phyloP scores from a whole-genome alignment of 2,888 invertebrate genomes.

The Macropis europaea region DNA sequence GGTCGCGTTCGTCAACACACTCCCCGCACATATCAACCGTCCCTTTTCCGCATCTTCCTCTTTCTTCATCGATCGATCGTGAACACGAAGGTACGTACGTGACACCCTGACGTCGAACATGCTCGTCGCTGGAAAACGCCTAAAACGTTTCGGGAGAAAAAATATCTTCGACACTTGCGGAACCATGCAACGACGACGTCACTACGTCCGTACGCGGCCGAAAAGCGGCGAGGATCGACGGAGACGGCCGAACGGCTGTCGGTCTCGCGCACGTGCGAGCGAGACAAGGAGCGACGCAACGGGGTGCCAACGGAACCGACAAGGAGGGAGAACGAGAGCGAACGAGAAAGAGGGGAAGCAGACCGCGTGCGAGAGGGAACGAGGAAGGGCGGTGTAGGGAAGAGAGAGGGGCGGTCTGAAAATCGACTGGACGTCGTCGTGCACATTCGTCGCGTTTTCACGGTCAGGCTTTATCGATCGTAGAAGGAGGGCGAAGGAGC shows the following conservation, averaged over 20 bases:
- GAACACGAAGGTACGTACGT: background rate
- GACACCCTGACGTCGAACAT: too few species aligned
- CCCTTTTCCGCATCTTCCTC: background rate
- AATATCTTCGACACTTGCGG: conserved; percentile 44
- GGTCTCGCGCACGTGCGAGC: conserved; percentile 55
- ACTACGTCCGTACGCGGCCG: conserved; percentile 38
- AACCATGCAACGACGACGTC: conserved; percentile 35
- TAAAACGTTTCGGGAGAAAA: conserved; percentile 5
- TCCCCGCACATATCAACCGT: background rate
- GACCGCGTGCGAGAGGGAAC: conserved; percentile 13
- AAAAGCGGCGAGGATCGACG: conserved; percentile 49
- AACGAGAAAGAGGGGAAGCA: conserved; percentile 19
- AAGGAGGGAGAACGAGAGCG: conserved; percentile 35
- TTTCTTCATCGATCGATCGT: background rate
- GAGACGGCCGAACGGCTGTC: conserved; percentile 41
- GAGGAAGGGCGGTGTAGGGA: conserved; percentile 32
- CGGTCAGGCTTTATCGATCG: conserved; percentile 79
- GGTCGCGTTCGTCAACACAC: conserved; percentile 24
- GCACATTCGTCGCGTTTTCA: conserved; percentile 78
- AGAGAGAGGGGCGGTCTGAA: conserved; percentile 46
- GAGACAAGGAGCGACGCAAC: conserved; percentile 25
- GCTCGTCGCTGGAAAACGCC: background rate
- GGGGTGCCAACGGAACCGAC: conserved; percentile 2
- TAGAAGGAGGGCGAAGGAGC: conserved; percentile 63
- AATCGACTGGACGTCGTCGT: conserved; percentile 69